These are phyloP conservation scores for Carollia perspicillata DNA, from an alignment of 2,113 vertebrate genomes.

Conservation along the genomic window DNA sequence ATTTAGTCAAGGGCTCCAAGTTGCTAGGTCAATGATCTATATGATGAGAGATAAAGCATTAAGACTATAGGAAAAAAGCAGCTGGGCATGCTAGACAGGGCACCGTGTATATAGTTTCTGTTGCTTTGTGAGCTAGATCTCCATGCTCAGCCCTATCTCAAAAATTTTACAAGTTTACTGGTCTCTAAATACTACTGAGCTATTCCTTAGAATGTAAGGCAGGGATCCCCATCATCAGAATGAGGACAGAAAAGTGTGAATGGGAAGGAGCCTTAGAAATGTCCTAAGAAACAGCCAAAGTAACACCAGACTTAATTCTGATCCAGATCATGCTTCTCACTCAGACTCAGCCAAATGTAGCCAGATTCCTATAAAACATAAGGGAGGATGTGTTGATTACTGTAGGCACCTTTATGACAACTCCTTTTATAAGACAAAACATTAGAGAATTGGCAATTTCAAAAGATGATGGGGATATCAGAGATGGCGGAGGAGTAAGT, in stretches of 20 bases:
- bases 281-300: background rate
- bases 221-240: background rate
- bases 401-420: background rate
- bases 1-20: background rate
- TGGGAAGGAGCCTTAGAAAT: background rate
- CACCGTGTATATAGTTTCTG: background rate
- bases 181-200: background rate
- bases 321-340: background rate
- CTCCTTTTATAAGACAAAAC: background rate
- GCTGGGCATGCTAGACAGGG: background rate
- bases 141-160: background rate
- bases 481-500: too few relatives aligned
- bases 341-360: background rate
- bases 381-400: background rate
- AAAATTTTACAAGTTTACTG: conserved; percentile 39
- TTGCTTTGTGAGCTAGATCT: background rate
- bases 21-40: background rate
- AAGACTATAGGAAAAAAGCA: conserved; percentile 24
- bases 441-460: background rate
- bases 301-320: background rate
- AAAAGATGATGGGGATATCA: background rate
- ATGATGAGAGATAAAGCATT: conserved; percentile 24
- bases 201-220: background rate
- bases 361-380: background rate
- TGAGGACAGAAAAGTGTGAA: background rate